A percentile compares a stretch with the other conserved stretches of the same genome.
phyloP scores from a whole-genome alignment of 2,888 invertebrate species.

The Lycaena phlaeas region DNA sequence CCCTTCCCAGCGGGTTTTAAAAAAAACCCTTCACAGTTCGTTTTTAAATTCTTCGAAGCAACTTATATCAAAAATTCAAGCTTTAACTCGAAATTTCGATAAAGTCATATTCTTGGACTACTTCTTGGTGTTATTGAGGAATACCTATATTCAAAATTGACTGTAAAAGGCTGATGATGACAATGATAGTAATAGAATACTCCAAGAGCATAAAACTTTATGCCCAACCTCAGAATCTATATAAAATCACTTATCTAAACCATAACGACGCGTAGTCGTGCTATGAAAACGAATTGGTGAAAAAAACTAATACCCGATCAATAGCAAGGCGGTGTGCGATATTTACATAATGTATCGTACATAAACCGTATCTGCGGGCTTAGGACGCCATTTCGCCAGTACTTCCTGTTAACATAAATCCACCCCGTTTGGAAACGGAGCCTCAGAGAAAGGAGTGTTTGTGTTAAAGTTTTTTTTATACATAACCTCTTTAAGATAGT shows the following conservation, averaged over 20 bases:
- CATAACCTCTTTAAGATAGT: not conserved
- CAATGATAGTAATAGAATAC: too few relatives aligned
- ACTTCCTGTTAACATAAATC: constrained; percentile 66
- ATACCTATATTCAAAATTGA: too few relatives aligned
- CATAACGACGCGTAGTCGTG: not conserved
- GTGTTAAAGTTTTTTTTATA: constrained; percentile 3
- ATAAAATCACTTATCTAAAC: constrained; percentile 8
- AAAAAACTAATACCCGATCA: constrained; percentile 19
- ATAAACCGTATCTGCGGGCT: constrained; percentile 55
- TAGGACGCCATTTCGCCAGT: constrained; percentile 54
- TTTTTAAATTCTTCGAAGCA: too few relatives aligned
- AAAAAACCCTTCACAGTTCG: too few relatives aligned
- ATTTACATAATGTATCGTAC: constrained; percentile 28
- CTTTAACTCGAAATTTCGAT: too few relatives aligned
- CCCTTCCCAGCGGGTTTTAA: too few relatives aligned
- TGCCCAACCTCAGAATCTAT: not conserved
- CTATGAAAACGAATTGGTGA: constrained; percentile 3
- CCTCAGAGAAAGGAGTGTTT: constrained; percentile 2
- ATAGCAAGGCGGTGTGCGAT: constrained; percentile 13
- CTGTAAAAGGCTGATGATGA: too few relatives aligned
- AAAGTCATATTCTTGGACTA: too few relatives aligned
- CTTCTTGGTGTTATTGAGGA: too few relatives aligned
- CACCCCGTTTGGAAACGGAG: constrained; percentile 33
- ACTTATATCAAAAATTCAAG: too few relatives aligned
- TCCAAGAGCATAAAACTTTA: constrained; percentile 3